Base-by-base conservation (phyloP, 2,888 invertebrate species). In the Plagodis dolabraria region DNA sequence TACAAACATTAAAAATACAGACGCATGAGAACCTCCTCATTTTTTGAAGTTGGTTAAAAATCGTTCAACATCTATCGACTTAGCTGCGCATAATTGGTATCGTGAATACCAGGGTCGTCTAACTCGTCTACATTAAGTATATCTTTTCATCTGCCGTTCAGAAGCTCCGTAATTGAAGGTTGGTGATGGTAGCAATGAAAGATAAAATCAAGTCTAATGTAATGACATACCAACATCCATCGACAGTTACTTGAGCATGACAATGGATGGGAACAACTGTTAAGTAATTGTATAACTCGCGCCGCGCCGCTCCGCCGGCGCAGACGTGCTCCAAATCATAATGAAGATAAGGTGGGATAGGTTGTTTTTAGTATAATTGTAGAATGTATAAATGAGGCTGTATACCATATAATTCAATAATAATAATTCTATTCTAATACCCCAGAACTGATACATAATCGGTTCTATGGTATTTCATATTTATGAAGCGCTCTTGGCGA, bases 221-320 rank as follows among this genome's bases (percentile, higher is more conserved):
- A 44, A 5, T 33, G 6, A 35, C 6, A 7, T 22, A 40, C n/a
- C 12, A 12, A 34, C 43, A 10, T 44, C 36, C 44, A 12, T 36
- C 33, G 33, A 46, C 56, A 45, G 48, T 55, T 48, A 55, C 12
- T 11, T 33, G n/a, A 11, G 44, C 45, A 22, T 40, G 35, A 56
- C 56, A 50, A 56, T 50, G 33, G 7, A 35, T 56, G 56, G 56
- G 56, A 56, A 56, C 33, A 33, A 50, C 45, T 56, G 56, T 55
- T 48, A 36, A 44, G 48, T 49, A 9, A 49, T 49, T 49, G 45
- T 45, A 55, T 8, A 33, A 7, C 36, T 22, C 7, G 12, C 47
- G 42, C 6, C 22, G 48, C 22, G 7, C 22, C 22, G 22, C 22
- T 2, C 42, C 34, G 1, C 22, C 42, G 42, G 1, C 22, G 48